These are phyloP conservation scores for Cheilosia urbana DNA, from an alignment of 2,888 invertebrate species.

Conservation along the genomic window DNA sequence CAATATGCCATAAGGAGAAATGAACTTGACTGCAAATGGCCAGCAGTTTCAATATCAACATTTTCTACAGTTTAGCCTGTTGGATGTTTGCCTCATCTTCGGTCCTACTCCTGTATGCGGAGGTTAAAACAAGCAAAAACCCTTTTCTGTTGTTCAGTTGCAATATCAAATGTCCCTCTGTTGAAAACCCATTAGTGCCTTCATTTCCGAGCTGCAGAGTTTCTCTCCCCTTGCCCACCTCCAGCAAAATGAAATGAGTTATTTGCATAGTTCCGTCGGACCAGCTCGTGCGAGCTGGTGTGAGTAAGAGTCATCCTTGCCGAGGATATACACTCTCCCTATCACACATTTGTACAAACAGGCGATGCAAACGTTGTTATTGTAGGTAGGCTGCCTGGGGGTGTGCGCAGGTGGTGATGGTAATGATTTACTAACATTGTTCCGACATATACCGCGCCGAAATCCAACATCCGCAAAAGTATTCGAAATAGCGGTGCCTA, in stretches of 20 bases:
- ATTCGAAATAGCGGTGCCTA: constrained; percentile 28
- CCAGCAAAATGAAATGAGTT: constrained; percentile 36
- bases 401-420: constrained; percentile 34
- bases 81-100: constrained; percentile 13
- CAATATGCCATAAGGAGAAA: background rate
- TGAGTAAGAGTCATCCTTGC: background rate
- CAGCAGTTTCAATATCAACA: constrained; percentile 5
- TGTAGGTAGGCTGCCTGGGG: background rate
- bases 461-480: background rate
- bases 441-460: background rate
- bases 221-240: background rate
- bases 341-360: background rate
- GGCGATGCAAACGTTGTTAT: too few relatives aligned
- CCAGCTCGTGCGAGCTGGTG: background rate
- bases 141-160: background rate
- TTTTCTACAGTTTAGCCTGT: constrained; percentile 26
- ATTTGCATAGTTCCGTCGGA: constrained; percentile 29
- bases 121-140: constrained; percentile 22
- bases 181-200: constrained; percentile 51
- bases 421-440: constrained; percentile 34
- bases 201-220: constrained; percentile 42
- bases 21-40: constrained; percentile 12
- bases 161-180: constrained; percentile 12
- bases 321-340: background rate
- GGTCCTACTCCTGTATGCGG: background rate